Percentiles rank a stretch among this genome's conserved stretches.
These are phyloP conservation scores for Procambarus virginalis DNA, from an alignment of 1,140 invertebrate genomes.

Conservation along the genomic window DNA sequence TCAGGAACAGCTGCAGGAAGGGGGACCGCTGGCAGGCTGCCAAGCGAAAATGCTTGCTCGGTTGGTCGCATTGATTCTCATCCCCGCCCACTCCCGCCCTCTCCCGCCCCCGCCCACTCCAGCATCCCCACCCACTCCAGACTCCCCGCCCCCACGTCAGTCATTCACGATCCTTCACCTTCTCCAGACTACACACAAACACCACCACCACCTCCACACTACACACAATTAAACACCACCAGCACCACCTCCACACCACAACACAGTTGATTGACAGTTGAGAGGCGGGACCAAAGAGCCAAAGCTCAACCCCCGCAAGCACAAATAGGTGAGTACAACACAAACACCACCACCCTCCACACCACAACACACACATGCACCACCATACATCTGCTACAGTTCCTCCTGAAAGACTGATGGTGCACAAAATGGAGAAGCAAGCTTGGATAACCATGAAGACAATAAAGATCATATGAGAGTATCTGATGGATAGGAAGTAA, in stretches of 20 bases:
- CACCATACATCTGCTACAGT: no score
- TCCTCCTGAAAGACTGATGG: no score
- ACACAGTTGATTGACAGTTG: no score
- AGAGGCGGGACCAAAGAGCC: no score
- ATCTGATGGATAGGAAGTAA: no score
- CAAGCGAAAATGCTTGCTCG: slow-evolving; percentile 52
- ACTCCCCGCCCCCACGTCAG: neutral
- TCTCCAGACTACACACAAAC: neutral
- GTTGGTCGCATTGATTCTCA: slow-evolving; percentile 30
- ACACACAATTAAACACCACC: neutral
- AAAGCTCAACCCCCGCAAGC: no score
- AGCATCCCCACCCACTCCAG: neutral
- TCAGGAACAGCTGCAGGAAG: neutral
- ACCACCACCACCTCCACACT: neutral
- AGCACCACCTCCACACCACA: neutral
- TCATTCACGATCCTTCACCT: no score
- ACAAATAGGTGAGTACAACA: no score
- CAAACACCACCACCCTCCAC: neutral
- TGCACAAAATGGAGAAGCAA: no score
- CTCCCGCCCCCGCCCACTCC: neutral
- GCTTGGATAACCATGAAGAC: no score
- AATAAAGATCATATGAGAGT: no score
- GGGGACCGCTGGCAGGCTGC: neutral
- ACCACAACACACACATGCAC: no score
- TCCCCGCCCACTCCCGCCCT: neutral